Evolutionary conservation across 2,797 vertebrate species (phyloP).

Genomic region (Onychomys arenicola): DNA sequence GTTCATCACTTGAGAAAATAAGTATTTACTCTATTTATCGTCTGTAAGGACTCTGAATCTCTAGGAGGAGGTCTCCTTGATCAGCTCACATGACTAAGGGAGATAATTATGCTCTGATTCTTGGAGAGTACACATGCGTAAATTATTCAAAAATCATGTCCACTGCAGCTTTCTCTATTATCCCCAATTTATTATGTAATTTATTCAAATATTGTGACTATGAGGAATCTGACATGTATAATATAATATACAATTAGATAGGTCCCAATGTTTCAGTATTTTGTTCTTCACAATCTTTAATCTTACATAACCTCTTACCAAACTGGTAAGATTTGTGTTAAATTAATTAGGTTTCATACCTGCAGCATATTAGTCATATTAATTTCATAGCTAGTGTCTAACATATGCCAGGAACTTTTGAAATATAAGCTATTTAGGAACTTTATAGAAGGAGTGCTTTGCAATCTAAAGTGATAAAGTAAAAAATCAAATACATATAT

Average conservation of each 20-base stretch:
- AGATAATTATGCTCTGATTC: neutral
- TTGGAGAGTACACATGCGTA: neutral
- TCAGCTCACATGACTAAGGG: neutral
- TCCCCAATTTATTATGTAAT: neutral
- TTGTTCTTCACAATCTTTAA: neutral
- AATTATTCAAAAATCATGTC: neutral
- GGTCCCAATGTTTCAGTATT: neutral
- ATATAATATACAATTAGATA: neutral
- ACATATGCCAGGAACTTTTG: neutral
- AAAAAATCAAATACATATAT: neutral
- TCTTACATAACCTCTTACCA: neutral
- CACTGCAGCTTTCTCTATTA: too few relatives aligned
- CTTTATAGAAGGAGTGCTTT: neutral
- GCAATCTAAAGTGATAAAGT: neutral
- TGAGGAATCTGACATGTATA: too few relatives aligned
- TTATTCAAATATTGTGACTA: neutral
- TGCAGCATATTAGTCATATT: neutral
- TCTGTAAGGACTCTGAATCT: neutral
- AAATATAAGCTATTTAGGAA: neutral
- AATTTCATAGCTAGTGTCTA: neutral
- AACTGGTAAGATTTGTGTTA: neutral
- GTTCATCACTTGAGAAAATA: neutral
- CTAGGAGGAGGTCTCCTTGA: neutral
- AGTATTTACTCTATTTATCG: neutral
- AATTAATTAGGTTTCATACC: neutral